Evolutionary conservation across 2,888 invertebrate genomes (phyloP).

Genomic region (Polietes domitor): DNA sequence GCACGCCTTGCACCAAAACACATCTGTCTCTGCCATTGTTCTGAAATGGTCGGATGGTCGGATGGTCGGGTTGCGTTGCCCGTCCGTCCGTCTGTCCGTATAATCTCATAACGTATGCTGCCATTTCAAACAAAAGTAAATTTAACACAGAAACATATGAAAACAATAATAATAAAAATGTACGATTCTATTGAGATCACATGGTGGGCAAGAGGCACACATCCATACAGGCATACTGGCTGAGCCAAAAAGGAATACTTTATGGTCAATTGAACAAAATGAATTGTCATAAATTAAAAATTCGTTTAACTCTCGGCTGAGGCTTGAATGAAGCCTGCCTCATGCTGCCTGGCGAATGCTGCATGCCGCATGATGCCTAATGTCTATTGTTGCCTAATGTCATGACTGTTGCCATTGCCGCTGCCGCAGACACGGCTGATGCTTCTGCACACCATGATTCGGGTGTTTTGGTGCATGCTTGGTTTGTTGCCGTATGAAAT

Average conservation of each 20-base stretch:
- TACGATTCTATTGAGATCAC: conserved; percentile 31
- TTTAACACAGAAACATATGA: conserved; percentile 57
- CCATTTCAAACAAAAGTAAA: conserved; percentile 55
- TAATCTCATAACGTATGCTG: conserved; percentile 63
- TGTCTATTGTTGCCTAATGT: neutral
- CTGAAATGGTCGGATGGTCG: conserved; percentile 21
- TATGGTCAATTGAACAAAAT: conserved; percentile 69
- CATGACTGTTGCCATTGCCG: neutral
- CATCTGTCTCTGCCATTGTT: conserved; percentile 58
- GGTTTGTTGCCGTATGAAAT: conserved; percentile 54
- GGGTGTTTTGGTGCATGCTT: neutral
- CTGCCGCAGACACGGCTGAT: too few species aligned
- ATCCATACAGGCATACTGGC: conserved; percentile 1
- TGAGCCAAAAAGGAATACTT: conserved; percentile 48
- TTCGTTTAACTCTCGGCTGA: conserved; percentile 61
- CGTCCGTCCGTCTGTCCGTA: conserved; percentile 30
- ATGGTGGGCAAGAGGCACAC: conserved; percentile 33
- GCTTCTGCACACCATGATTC: neutral
- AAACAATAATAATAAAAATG: conserved; percentile 65
- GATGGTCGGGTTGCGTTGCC: conserved; percentile 37
- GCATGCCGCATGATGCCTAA: conserved; percentile 13
- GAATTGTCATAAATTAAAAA: conserved; percentile 68
- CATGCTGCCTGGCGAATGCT: neutral
- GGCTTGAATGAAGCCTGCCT: neutral
- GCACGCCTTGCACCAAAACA: conserved; percentile 38